These are phyloP conservation scores for Heliothis subflexa DNA, from an alignment of 1,140 invertebrate species.

Conservation along the genomic window DNA sequence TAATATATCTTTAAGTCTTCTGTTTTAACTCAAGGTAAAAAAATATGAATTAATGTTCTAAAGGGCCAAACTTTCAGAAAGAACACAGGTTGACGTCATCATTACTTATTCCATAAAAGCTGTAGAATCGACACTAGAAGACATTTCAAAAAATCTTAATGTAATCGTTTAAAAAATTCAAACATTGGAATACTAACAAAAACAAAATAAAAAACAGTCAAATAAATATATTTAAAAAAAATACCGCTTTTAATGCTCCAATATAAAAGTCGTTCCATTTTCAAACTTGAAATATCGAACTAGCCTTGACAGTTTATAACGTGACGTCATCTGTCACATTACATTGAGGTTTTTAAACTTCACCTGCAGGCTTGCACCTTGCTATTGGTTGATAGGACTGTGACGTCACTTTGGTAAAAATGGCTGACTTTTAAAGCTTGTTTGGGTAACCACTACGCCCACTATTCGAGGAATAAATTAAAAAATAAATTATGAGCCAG, in stretches of 20 bases:
- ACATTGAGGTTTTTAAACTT: conserved; percentile 15
- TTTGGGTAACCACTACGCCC: too few relatives aligned
- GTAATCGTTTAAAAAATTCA: too few relatives aligned
- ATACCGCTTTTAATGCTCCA: neutral
- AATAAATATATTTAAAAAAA: neutral
- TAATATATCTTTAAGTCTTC: too few relatives aligned
- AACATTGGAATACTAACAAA: neutral
- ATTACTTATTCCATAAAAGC: too few relatives aligned
- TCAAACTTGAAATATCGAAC: conserved; percentile 33
- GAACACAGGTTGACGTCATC: too few relatives aligned
- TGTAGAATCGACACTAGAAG: too few relatives aligned
- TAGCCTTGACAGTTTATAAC: conserved; percentile 16
- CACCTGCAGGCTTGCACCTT: conserved; percentile 20
- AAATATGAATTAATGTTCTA: too few relatives aligned
- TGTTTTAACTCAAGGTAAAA: too few relatives aligned
- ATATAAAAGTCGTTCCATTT: conserved; percentile 8
- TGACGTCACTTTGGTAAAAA: conserved; percentile 3
- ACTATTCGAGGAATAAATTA: too few relatives aligned
- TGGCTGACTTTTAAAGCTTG: neutral
- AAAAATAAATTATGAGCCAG: too few relatives aligned
- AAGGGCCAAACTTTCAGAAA: too few relatives aligned
- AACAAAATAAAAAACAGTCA: neutral
- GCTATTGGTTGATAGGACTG: neutral
- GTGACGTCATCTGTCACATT: conserved; percentile 27
- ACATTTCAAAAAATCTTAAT: neutral